phyloP scores from a whole-genome alignment of 1,140 invertebrate species.

The Sesamia nonagrioides region DNA sequence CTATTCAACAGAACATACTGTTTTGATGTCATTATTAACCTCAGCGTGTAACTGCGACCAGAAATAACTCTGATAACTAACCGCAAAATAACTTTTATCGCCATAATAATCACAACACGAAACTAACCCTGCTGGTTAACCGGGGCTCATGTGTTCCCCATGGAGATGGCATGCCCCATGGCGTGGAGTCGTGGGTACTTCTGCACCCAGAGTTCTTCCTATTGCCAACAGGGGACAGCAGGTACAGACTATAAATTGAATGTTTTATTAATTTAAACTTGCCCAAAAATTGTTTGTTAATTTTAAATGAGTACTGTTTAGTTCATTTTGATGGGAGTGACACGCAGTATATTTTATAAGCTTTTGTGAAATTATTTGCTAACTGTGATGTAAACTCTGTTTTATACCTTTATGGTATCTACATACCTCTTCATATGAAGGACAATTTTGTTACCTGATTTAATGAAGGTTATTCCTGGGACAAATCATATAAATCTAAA shows the following conservation, averaged over 20 bases:
- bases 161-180: conserved; percentile 64
- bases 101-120: conserved; percentile 61
- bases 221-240: conserved; percentile 42
- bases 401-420: background rate
- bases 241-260: conserved; percentile 62
- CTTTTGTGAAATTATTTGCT: background rate
- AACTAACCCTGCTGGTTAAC: conserved; percentile 53
- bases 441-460: too few relatives aligned
- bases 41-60: background rate
- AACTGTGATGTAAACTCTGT: too few relatives aligned
- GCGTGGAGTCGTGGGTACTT: conserved; percentile 22
- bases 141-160: conserved; percentile 65
- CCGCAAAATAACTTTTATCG: conserved; percentile 42
- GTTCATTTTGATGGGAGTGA: background rate
- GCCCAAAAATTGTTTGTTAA: conserved; percentile 59
- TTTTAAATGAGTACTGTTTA: conserved; percentile 57
- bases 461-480: too few relatives aligned
- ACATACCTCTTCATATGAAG: too few relatives aligned
- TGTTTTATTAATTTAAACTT: conserved; percentile 68
- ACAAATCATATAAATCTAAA: too few relatives aligned
- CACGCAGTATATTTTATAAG: background rate
- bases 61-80: conserved; percentile 24
- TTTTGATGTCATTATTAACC: background rate
- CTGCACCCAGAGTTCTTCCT: conserved; percentile 53
- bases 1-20: background rate